phyloP scores from a whole-genome alignment of 2,113 vertebrate species.

The Eptesicus fuscus region DNA sequence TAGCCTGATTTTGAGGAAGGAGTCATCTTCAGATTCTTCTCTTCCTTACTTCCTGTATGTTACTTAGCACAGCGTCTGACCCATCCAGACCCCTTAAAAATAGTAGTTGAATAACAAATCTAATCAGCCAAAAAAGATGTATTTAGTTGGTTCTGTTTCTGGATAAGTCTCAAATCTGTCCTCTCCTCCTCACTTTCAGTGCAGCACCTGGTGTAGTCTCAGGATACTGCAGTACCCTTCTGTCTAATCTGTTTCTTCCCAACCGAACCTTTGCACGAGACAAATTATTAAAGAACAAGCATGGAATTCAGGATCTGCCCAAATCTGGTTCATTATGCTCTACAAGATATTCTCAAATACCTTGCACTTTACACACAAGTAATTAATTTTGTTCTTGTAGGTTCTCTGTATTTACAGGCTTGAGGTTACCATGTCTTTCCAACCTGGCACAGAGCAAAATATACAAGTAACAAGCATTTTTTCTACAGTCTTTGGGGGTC shows the following conservation, averaged over 20 bases:
- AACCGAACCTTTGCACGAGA: not conserved
- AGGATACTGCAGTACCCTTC: not conserved
- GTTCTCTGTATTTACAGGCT: not conserved
- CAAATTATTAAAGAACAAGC: constrained; percentile 5
- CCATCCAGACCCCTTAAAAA: not conserved
- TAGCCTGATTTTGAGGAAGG: not conserved
- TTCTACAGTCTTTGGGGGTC: not conserved
- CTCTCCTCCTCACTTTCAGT: not conserved
- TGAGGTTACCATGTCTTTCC: not conserved
- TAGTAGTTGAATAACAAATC: not conserved
- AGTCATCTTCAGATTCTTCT: not conserved
- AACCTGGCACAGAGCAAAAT: not conserved
- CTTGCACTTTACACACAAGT: not conserved
- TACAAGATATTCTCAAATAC: not conserved
- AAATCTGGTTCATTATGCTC: not conserved
- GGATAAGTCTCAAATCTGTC: not conserved
- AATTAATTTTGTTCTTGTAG: not conserved
- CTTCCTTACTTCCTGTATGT: not conserved
- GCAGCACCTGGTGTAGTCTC: not conserved
- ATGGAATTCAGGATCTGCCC: not conserved
- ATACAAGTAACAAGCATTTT: not conserved
- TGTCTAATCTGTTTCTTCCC: not conserved
- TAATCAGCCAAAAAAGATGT: not conserved
- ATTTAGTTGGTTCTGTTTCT: not conserved
- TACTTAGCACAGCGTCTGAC: not conserved